Evolutionary conservation across 2,797 vertebrate genomes (phyloP).

Genomic region (Crypturellus tataupa): DNA sequence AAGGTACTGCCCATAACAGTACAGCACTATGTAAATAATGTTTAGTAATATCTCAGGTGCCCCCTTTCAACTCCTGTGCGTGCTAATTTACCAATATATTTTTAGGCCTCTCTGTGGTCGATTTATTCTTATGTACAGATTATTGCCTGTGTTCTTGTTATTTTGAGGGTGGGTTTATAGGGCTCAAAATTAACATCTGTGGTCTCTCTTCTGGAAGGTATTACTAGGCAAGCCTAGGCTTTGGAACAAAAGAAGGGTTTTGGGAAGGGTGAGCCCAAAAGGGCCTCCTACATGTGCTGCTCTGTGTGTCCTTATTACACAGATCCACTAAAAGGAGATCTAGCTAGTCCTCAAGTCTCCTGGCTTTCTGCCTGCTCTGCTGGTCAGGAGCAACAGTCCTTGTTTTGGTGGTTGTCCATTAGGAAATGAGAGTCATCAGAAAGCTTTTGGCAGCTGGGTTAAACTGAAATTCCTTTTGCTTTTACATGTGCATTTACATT

Average conservation of each 20-base stretch:
- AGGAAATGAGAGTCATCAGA: not conserved
- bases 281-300: not conserved
- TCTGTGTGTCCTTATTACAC: not conserved
- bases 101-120: not conserved
- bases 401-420: not conserved
- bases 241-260: not conserved
- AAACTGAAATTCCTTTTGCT: not conserved
- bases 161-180: not conserved
- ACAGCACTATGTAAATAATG: not conserved
- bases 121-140: not conserved
- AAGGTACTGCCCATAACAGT: not conserved
- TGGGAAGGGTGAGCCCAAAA: not conserved
- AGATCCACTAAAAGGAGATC: not conserved
- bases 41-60: not conserved
- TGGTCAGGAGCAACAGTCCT: not conserved
- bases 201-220: not conserved
- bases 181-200: not conserved
- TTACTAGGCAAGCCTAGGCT: not conserved
- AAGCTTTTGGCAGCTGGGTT: not conserved
- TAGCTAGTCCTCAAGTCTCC: not conserved
- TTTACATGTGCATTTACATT: not conserved
- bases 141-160: not conserved
- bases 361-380: not conserved
- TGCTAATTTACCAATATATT: not conserved
- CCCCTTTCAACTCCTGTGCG: not conserved